These are phyloP conservation scores for Sycobia sp. DNA, from an alignment of 1,140 invertebrate genomes.

Conservation along the genomic window DNA sequence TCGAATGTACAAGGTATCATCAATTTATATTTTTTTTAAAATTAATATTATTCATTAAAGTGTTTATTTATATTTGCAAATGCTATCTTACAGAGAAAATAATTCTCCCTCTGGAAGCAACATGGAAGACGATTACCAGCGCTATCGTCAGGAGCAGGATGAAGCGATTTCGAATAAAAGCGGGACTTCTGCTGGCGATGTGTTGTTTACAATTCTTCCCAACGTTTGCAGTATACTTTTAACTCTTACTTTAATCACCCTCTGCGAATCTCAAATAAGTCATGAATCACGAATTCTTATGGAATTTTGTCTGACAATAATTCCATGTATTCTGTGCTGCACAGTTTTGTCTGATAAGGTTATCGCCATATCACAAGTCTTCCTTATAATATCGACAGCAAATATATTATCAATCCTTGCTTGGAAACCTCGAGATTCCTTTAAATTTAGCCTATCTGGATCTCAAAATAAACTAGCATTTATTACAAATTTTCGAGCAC, in stretches of 20 bases:
- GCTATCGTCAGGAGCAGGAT: conserved; percentile 49
- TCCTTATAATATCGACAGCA: conserved; percentile 39
- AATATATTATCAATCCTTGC: conserved; percentile 35
- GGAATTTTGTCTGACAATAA: conserved; percentile 62
- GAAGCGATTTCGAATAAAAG: conserved; percentile 52
- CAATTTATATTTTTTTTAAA: too few relatives aligned
- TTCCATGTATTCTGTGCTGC: conserved; percentile 61
- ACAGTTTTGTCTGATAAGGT: conserved; percentile 56
- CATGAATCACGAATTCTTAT: conserved; percentile 43
- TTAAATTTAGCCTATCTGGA: neutral
- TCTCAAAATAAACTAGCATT: conserved; percentile 52
- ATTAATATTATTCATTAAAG: too few relatives aligned
- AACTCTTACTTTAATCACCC: conserved; percentile 39
- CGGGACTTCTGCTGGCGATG: conserved; percentile 51
- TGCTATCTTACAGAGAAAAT: too few relatives aligned
- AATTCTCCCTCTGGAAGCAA: too few relatives aligned
- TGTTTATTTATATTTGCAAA: too few relatives aligned
- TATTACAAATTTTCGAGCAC: conserved; percentile 71
- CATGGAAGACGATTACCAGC: conserved; percentile 35
- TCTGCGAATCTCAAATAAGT: conserved; percentile 35
- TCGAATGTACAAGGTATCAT: too few relatives aligned
- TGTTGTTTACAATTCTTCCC: conserved; percentile 59
- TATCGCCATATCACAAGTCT: conserved; percentile 39
- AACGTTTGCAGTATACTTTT: conserved; percentile 53
- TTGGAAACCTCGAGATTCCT: conserved; percentile 7